phyloP scores from a whole-genome alignment of 2,113 vertebrate genomes.

The Tragelaphus imberbis region DNA sequence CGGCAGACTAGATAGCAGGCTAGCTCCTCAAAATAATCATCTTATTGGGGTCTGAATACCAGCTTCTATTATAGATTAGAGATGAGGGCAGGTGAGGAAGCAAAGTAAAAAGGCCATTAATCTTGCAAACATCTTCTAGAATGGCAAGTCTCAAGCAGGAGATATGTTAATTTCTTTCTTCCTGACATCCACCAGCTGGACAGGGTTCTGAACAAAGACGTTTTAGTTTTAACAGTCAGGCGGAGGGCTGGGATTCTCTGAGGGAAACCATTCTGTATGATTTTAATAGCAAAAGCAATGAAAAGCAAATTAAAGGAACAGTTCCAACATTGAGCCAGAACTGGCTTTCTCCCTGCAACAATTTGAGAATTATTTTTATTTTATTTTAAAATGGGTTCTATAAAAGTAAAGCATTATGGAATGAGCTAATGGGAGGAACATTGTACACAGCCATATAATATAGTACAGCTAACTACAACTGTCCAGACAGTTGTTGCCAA shows the following conservation, averaged over 20 bases:
- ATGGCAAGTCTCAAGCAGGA: not conserved
- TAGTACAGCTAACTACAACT: not conserved
- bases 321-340: not conserved
- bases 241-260: not conserved
- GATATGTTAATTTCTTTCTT: not conserved
- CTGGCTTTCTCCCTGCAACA: not conserved
- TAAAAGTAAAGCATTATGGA: not conserved
- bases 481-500: not conserved
- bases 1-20: not conserved
- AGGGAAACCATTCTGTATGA: not conserved
- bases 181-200: not conserved
- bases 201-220: not conserved
- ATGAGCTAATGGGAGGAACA: not conserved
- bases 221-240: not conserved
- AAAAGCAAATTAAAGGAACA: not conserved
- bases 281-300: not conserved
- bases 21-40: not conserved
- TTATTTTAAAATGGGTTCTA: not conserved
- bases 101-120: not conserved
- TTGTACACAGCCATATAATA: not conserved
- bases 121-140: not conserved
- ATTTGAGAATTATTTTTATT: not conserved
- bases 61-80: not conserved
- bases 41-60: not conserved
- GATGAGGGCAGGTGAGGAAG: not conserved